Evolutionary conservation across 2,888 invertebrate species (phyloP), one percentile per base, ranked within the genome.

Genomic region (Metopia argyrocephala): DNA sequence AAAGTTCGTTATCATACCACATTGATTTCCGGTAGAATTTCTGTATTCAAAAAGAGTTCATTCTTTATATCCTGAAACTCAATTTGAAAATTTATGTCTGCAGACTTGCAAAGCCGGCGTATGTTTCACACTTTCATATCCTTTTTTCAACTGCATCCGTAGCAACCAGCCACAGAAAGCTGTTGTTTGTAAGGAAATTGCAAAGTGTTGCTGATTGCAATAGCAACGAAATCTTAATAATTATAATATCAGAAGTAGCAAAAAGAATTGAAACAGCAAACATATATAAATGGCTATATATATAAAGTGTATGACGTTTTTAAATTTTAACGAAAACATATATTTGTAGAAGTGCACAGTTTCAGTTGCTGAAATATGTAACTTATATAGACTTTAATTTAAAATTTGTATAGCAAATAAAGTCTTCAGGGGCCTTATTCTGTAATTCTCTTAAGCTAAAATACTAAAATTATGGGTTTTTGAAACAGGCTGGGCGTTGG

Each of bases 101-200:
- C 57, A 38, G 31, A 31, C 38, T 18, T 20, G 31, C 57, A 31
- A 9, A 21, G 21, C 18, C 6, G 54, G 7, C 1, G 56, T n/a
- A 56, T 56, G n/a, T 12, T 56, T 21, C 46, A 31, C 6, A 57
- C 28, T 48, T 2, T 56, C 23, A 28, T 48, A 48, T 1, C 12
- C 38, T 4, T 15, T 15, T 15, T 38, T 2, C 3, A 12, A 12
- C 15, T 38, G 12, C 38, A 38, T 38, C 38, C 38, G 9, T 38
- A 15, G 23, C 23, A 28, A 31, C 18, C 64, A 73, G 56, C 15
- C 12, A 38, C 62, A 52, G n/a, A 71, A 62, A 71, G 31, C 50
- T 70, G 52, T 25, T 52, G 52, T 25, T 52, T 18, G 9, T 28
- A 25, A 64, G 73, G 31, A 73, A 56, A 64, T 73, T 57, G 56